Evolutionary conservation across 2,113 vertebrate species (phyloP).

Genomic region (Cygnus atratus): DNA sequence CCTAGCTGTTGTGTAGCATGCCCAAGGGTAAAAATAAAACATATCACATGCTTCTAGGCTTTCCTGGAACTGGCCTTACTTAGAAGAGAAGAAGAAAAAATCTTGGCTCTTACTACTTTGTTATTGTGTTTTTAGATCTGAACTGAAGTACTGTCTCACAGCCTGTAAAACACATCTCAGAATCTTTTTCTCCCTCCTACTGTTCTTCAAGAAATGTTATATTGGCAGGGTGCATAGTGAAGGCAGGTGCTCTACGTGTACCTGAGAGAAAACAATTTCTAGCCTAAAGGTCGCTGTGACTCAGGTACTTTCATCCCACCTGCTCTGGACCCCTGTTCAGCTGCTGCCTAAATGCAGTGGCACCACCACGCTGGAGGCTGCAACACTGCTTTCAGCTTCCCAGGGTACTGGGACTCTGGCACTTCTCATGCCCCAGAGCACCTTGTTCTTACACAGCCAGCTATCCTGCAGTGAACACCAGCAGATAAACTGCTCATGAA

Average conservation of each 20-base stretch:
- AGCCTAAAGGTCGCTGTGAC: not conserved
- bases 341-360: not conserved
- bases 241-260: not conserved
- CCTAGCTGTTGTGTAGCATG: not conserved
- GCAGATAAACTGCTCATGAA: not conserved
- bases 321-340: not conserved
- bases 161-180: not conserved
- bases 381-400: not conserved
- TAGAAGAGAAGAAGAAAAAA: not conserved
- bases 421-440: not conserved
- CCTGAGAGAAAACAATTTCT: not conserved
- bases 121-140: not conserved
- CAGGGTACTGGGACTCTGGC: not conserved
- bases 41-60: not conserved
- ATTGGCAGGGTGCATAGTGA: not conserved
- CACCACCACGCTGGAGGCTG: not conserved
- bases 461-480: not conserved
- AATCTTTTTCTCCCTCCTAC: not conserved
- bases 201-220: not conserved
- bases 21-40: not conserved
- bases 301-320: not conserved
- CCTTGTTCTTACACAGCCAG: not conserved
- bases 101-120: not conserved
- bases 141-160: not conserved
- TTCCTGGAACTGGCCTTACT: not conserved